phyloP scores from a whole-genome alignment of 2,888 invertebrate genomes.

The Agelastica alni region DNA sequence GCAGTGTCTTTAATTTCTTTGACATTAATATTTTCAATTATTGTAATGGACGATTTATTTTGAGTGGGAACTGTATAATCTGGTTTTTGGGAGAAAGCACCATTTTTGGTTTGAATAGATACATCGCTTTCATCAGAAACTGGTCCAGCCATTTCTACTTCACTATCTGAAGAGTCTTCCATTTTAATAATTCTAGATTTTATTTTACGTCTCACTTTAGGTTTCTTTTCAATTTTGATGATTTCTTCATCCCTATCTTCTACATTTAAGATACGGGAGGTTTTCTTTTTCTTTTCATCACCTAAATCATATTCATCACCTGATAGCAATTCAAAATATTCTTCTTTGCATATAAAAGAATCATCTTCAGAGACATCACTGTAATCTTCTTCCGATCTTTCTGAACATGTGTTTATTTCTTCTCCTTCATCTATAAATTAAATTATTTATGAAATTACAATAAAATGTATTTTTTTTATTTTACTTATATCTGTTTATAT shows the following conservation, averaged over 20 bases:
- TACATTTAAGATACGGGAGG: constrained; percentile 38
- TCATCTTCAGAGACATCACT: constrained; percentile 43
- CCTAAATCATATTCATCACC: constrained; percentile 47
- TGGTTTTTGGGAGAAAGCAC: background rate
- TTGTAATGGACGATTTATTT: constrained; percentile 44
- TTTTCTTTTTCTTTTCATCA: constrained; percentile 27
- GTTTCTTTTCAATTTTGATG: constrained; percentile 32
- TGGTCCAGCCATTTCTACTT: constrained; percentile 3
- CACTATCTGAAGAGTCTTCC: constrained; percentile 19
- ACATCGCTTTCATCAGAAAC: background rate
- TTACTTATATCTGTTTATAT: no score
- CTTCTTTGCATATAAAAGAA: constrained; percentile 49
- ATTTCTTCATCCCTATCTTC: constrained; percentile 35
- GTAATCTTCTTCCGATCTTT: constrained; percentile 39
- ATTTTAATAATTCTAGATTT: constrained; percentile 32
- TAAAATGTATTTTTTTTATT: background rate
- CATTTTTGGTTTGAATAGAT: background rate
- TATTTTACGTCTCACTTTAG: no score
- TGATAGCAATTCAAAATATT: constrained; percentile 44
- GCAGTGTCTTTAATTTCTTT: constrained; percentile 42
- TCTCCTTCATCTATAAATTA: constrained; percentile 48
- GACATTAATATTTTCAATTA: constrained; percentile 48
- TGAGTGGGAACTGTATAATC: constrained; percentile 1
- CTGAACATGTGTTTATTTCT: constrained; percentile 47
- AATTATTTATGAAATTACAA: background rate